Percentiles rank a stretch among this genome's conserved stretches.
Conservation (phyloP, 2,113 vertebrate genomes). For the Panthera uncia region DNA sequence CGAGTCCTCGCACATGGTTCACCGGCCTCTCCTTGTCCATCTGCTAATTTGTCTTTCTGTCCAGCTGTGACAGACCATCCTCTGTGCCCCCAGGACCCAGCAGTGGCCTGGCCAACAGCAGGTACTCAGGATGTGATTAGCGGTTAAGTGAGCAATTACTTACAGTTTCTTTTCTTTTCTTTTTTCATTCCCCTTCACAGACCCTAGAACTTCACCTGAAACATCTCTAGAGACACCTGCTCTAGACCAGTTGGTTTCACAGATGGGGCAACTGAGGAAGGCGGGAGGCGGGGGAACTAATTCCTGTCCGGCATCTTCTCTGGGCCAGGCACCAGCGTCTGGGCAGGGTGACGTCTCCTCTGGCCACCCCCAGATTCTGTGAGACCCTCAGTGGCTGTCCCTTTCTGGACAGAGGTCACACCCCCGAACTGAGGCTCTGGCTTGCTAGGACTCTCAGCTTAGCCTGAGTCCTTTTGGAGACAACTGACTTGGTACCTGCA, state of each 20-base stretch:
- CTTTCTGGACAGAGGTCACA: rapidly evolving
- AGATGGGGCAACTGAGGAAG: background rate
- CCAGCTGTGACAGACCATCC: background rate
- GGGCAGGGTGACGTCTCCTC: background rate
- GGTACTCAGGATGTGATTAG: background rate
- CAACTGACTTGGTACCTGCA: background rate
- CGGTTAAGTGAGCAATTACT: background rate
- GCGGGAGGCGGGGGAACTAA: rapidly evolving
- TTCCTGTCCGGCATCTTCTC: background rate
- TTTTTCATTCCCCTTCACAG: background rate
- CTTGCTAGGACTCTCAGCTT: background rate
- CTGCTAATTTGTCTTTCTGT: background rate
- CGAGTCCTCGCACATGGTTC: background rate
- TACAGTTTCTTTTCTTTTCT: background rate
- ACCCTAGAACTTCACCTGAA: background rate
- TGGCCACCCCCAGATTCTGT: background rate
- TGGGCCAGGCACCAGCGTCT: background rate
- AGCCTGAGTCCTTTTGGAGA: background rate
- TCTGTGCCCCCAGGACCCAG: background rate
- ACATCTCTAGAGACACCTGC: background rate
- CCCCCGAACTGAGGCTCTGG: background rate
- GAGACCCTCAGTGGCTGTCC: background rate
- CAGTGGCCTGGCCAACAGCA: background rate
- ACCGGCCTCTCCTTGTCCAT: background rate
- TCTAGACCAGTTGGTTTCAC: background rate